Evolutionary conservation across 2,888 invertebrate genomes (phyloP).

Genomic region (Heliconius erato): DNA sequence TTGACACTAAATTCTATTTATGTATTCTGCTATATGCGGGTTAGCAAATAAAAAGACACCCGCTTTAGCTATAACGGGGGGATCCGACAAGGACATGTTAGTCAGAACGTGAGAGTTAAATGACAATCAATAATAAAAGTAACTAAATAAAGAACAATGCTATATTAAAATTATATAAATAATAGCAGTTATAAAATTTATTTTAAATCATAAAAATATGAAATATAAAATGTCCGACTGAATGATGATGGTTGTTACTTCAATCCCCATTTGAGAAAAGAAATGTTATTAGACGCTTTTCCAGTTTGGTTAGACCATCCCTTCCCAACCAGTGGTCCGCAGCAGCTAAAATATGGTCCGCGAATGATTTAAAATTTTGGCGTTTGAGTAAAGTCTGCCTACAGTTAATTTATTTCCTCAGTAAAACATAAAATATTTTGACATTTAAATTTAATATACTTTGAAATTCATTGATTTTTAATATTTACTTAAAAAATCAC

Average conservation of each 20-base stretch:
- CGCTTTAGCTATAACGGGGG: background rate
- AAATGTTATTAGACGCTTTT: background rate
- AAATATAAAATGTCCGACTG: background rate
- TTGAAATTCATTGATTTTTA: too few relatives aligned
- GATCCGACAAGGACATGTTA: conserved; percentile 21
- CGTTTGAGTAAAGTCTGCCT: too few relatives aligned
- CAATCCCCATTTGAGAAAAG: background rate
- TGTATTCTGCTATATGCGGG: too few relatives aligned
- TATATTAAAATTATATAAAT: background rate
- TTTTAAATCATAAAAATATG: background rate
- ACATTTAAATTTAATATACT: too few relatives aligned
- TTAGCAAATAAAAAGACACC: too few relatives aligned
- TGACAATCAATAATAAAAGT: conserved; percentile 15
- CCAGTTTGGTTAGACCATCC: background rate
- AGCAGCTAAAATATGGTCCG: too few relatives aligned
- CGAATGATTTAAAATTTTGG: too few relatives aligned
- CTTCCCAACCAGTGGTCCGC: too few relatives aligned
- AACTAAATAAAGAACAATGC: conserved; percentile 17
- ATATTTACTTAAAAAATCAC: too few relatives aligned
- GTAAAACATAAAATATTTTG: too few relatives aligned
- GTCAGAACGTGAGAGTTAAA: background rate
- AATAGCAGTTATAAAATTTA: background rate
- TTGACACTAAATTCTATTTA: too few relatives aligned
- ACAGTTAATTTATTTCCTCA: too few relatives aligned
- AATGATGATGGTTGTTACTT: background rate